A percentile compares a stretch with the other conserved stretches of the same genome.
phyloP scores from a whole-genome alignment of 2,113 vertebrate species.

The Pleuronectes platessa region DNA sequence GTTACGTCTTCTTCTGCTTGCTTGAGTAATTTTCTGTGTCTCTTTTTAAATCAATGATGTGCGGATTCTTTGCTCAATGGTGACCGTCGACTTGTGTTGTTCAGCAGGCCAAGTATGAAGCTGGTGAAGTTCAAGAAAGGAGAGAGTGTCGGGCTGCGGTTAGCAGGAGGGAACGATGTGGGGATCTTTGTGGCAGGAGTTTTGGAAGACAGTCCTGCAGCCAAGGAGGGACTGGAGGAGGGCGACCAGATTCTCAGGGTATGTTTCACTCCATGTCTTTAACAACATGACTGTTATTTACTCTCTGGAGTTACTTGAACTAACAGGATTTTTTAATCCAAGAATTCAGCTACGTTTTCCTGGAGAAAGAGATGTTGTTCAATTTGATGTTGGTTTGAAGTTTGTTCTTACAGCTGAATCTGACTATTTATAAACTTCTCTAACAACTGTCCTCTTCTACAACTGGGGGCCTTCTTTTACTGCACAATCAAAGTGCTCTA shows the following conservation, averaged over 20 bases:
- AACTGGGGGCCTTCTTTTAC: background rate
- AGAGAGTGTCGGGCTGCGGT: constrained; percentile 95
- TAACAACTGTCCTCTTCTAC: background rate
- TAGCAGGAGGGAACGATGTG: constrained; percentile 98
- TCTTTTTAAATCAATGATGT: constrained; percentile 29
- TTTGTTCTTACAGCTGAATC: constrained; percentile 1
- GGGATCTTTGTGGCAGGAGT: constrained; percentile 99
- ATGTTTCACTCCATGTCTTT: constrained; percentile 30
- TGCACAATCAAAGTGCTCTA: background rate
- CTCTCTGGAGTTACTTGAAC: background rate
- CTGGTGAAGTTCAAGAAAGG: constrained; percentile 98
- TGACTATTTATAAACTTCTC: background rate
- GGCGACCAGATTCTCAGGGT: constrained; percentile 99
- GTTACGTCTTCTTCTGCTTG: background rate
- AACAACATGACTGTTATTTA: background rate
- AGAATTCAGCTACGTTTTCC: background rate
- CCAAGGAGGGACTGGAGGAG: constrained; percentile 97
- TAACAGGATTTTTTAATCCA: background rate
- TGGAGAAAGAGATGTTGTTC: background rate
- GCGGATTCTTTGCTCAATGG: background rate
- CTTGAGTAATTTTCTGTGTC: constrained; percentile 7
- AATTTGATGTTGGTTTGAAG: background rate
- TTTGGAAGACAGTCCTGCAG: constrained; percentile 96
- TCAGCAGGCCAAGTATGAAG: constrained; percentile 96
- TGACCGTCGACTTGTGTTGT: constrained; percentile 26